A percentile compares a stretch with the other conserved stretches of the same genome.
These are phyloP conservation scores for Drosophila oshimai DNA, from an alignment of 1,140 invertebrate genomes.

Conservation along the genomic window DNA sequence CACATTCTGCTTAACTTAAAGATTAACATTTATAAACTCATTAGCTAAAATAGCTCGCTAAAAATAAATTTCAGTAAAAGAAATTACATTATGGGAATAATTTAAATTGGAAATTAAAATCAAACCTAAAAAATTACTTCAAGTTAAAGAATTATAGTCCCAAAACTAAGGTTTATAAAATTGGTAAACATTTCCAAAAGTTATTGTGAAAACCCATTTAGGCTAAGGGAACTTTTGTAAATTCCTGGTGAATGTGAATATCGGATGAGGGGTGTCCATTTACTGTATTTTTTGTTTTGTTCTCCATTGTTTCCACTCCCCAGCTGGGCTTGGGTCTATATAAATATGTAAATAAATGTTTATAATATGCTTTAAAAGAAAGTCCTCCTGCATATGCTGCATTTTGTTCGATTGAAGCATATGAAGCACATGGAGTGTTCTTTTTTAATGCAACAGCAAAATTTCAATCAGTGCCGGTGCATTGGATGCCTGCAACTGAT, in stretches of 20 bases:
- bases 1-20: no score
- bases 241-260: not conserved
- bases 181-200: no score
- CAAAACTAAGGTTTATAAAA: not conserved
- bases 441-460: slow-evolving; percentile 25
- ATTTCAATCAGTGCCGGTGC: slow-evolving; percentile 17
- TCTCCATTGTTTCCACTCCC: not conserved
- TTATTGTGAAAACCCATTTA: no score
- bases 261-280: not conserved
- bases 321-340: slow-evolving; percentile 49
- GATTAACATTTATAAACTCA: no score
- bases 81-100: no score
- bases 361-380: not conserved
- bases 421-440: not conserved
- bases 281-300: not conserved
- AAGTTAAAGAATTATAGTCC: no score
- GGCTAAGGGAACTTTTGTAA: not conserved
- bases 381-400: no score
- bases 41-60: no score
- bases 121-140: no score
- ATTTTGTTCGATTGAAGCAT: not conserved
- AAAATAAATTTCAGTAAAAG: no score
- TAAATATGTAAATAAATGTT: slow-evolving; percentile 10
- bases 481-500: slow-evolving; percentile 10
- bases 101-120: no score